phyloP scores from a whole-genome alignment of 1,140 invertebrate species.

The Thereuonema tuberculata region DNA sequence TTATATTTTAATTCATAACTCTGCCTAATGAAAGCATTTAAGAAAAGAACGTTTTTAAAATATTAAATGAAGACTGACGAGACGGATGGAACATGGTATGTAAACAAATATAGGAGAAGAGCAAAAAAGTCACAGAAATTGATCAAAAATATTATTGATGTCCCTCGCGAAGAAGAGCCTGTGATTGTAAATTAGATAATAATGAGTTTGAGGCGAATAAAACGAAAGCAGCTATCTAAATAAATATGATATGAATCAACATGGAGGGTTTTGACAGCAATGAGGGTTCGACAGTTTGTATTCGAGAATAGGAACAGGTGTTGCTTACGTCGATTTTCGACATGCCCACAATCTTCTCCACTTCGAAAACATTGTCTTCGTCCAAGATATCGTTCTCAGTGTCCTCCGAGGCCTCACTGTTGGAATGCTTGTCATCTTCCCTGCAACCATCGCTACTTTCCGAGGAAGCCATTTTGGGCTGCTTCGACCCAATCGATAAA shows the following conservation, averaged over 20 bases:
- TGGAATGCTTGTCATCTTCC: not conserved
- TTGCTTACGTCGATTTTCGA: slow-evolving; percentile 15
- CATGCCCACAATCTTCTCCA: slow-evolving; percentile 18
- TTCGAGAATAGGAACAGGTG: not conserved
- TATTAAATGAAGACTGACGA: not conserved
- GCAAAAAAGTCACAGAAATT: no score
- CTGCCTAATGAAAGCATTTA: not conserved
- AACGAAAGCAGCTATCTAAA: no score
- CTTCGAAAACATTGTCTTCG: slow-evolving; percentile 18
- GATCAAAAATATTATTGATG: no score
- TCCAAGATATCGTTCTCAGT: not conserved
- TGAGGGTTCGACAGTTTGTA: no score
- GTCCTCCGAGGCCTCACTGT: not conserved
- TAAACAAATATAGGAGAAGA: no score
- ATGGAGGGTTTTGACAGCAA: no score
- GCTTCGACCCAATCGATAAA: not conserved
- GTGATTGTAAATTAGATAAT: no score
- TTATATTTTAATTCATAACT: not conserved
- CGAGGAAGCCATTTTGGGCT: not conserved
- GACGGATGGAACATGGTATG: no score
- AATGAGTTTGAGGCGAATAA: no score
- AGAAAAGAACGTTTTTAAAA: not conserved
- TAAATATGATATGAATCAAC: no score
- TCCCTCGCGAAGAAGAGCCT: no score
- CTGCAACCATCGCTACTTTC: not conserved